Evolutionary conservation across 2,888 invertebrate species (phyloP), one percentile per base, ranked within the genome.

Genomic region (Ophion obscuratus): DNA sequence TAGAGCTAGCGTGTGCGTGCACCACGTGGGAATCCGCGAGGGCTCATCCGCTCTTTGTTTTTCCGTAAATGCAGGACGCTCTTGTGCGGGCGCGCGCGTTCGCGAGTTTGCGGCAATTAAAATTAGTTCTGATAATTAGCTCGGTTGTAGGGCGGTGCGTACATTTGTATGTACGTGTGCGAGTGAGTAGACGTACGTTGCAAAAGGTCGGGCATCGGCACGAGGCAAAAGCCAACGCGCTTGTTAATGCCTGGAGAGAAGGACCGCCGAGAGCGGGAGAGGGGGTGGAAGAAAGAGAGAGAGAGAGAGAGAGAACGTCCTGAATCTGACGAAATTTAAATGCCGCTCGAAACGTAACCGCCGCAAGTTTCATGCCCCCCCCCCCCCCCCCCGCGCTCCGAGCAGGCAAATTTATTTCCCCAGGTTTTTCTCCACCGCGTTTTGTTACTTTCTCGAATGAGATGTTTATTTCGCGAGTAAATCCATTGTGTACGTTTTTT

Each of bases 41-140:
- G 74, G 90, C 88, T 91, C 92, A 91, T 92, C 91, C 92, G 93
- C 91, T 92, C 92, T 93, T 93, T 93, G 92, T 93, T 93, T 84
- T 75, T 66, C 78, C 36, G 75, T 62, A 76, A 76, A 76, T 80
- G 59, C 47, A 36, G 40, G 61, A 53, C 66, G 87, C 88, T 68
- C 62, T 40, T 62, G 89, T 88, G 86, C 36, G 24, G 70, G 74
- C 67, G 27, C 44, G 83, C 64, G 24, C 86, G 77, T 87, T 91
- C 92, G 92, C 91, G 92, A 91, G 92, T 92, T 89, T 90, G 83
- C 85, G 88, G 91, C 93, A 93, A 94, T 94, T 93, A 94, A 94
- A 94, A 93, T 94, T 94, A 93, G 93, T 90, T 90, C 91, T 92
- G 93, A 93, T 94, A 93, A 94, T 94, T 93, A 93, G 91, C 89